A percentile compares a stretch with the other conserved stretches of the same genome.
Conservation (phyloP, 2,797 vertebrate genomes). For the Anisognathus igniventris region DNA sequence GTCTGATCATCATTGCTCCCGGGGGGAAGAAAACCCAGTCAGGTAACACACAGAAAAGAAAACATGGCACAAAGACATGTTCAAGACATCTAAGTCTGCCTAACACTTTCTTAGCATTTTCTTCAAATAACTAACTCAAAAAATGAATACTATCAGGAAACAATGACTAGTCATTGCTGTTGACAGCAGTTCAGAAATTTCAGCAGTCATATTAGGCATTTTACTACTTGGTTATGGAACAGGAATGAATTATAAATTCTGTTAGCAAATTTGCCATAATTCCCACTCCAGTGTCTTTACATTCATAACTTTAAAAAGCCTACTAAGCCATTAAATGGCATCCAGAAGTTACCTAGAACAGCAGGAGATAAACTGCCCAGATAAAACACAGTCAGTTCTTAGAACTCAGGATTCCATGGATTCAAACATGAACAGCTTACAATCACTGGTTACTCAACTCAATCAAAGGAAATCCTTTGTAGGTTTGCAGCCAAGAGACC, state of each 20-base stretch:
- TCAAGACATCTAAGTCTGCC: not conserved
- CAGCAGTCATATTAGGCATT: conserved; percentile 1
- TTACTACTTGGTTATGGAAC: not conserved
- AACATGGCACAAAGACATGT: rapidly evolving
- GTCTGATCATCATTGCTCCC: not conserved
- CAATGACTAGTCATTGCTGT: not conserved
- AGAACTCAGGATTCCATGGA: not conserved
- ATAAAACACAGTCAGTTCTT: not conserved
- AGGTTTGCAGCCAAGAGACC: not conserved
- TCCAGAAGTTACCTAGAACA: not conserved
- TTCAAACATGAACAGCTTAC: not conserved
- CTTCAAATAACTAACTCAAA: not conserved
- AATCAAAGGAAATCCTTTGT: not conserved
- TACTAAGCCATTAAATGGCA: not conserved
- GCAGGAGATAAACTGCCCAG: not conserved
- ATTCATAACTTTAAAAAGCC: not conserved
- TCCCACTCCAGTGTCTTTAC: not conserved
- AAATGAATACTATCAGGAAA: not conserved
- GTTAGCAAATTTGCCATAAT: not conserved
- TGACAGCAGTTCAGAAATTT: conserved; percentile 22
- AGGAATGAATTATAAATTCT: not conserved
- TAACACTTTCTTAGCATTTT: not conserved
- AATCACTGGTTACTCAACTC: not conserved
- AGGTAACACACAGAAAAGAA: rapidly evolving
- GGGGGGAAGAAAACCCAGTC: rapidly evolving